These are phyloP conservation scores for Oreochromis spilurus DNA, from an alignment of 2,113 vertebrate species.

Conservation along the genomic window DNA sequence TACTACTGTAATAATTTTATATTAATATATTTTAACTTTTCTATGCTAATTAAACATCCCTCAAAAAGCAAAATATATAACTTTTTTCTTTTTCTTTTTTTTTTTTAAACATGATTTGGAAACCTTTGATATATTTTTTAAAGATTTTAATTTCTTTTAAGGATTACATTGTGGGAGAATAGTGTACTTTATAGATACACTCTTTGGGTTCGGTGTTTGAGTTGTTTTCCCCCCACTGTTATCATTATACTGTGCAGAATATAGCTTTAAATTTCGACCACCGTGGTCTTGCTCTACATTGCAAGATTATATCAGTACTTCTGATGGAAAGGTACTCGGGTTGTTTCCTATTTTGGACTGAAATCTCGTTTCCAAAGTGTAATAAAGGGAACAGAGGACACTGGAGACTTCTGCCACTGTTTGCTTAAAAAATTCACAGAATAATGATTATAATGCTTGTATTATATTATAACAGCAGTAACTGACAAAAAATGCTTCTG, in stretches of 20 bases:
- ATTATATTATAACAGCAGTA: not conserved
- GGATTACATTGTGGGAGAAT: not conserved
- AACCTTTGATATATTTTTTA: not conserved
- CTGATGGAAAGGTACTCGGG: not conserved
- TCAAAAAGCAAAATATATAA: not conserved
- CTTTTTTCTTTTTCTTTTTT: too few relatives aligned
- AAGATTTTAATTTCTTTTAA: not conserved
- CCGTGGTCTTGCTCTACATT: not conserved
- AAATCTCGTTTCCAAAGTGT: not conserved
- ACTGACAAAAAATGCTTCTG: not conserved
- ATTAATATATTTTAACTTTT: not conserved
- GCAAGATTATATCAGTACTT: not conserved
- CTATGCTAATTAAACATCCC: not conserved
- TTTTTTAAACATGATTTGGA: not conserved
- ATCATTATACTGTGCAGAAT: not conserved
- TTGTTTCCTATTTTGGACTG: not conserved
- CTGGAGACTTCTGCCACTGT: too few relatives aligned
- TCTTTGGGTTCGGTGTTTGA: not conserved
- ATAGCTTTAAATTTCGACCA: not conserved
- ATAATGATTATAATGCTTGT: too few relatives aligned
- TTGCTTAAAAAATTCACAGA: too few relatives aligned
- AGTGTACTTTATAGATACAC: not conserved
- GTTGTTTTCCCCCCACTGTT: too few relatives aligned
- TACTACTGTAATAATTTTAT: not conserved
- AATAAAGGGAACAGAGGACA: not conserved